phyloP scores from a whole-genome alignment of 2,113 vertebrate species.

The Brienomyrus brachyistius region DNA sequence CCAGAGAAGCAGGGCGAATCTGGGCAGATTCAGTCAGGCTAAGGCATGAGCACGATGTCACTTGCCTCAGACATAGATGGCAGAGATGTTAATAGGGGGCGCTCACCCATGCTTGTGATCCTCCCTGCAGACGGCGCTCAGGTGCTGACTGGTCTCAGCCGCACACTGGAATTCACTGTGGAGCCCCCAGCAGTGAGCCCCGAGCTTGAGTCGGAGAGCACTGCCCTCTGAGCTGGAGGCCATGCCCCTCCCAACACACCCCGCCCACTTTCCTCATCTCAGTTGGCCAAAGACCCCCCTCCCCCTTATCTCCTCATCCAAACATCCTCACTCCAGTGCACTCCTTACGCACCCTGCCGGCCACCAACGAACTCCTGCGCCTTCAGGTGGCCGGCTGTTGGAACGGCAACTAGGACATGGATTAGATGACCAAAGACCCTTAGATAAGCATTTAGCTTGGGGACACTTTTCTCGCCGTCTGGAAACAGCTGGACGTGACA shows the following conservation, averaged over 20 bases:
- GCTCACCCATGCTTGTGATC: neutral
- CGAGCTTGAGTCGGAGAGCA: conserved; percentile 72
- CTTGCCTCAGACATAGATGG: neutral
- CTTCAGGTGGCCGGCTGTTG: neutral
- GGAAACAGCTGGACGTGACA: neutral
- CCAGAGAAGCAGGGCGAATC: neutral
- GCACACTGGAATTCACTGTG: conserved; percentile 52
- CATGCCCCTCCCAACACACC: neutral
- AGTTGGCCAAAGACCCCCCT: neutral
- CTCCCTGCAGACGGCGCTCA: conserved; percentile 63
- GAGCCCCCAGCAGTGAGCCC: conserved; percentile 49
- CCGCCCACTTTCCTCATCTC: conserved; percentile 3
- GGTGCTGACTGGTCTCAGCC: conserved; percentile 60
- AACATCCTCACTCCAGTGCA: neutral
- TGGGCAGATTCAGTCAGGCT: neutral
- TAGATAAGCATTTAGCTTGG: neutral
- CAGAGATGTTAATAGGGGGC: neutral
- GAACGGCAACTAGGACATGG: neutral
- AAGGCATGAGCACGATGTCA: neutral
- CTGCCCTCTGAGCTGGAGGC: conserved; percentile 63
- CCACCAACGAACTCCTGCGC: neutral
- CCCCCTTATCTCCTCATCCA: neutral
- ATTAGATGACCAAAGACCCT: neutral
- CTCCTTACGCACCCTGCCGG: neutral
- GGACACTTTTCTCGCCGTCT: neutral